Base-by-base conservation (phyloP, 1,140 invertebrate species). In the Listronotus oregonensis region DNA sequence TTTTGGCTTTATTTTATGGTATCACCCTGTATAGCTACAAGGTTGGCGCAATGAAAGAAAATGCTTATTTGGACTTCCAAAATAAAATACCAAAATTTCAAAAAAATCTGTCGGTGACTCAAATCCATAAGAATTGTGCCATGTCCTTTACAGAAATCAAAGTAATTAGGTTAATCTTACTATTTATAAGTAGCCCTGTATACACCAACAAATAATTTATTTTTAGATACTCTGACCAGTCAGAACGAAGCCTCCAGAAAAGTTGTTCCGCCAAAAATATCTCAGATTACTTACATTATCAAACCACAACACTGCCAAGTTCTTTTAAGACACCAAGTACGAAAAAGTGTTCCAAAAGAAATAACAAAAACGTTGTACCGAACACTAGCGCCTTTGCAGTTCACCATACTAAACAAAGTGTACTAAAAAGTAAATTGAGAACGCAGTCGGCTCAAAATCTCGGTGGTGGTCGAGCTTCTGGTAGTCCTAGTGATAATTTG, bases 211-310 rank as follows among this genome's bases (percentile, higher is more conserved):
- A 37, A 40, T 56, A 9, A 32, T 46, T 15, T 44, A 18, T 27
- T 44, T 32, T 9, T 18, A 57, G 64, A 63, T 55, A 68, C 43
- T 71, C 69, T 9, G 69, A 71, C 31, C 56, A 71, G 39, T 63
- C 62, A 7, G 69, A 71, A 10, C 47, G 44, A 43, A 47, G 17
- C 9, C 11, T 32, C 9, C 46, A 52, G 15, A 64, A 64, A 31
- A 58, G n/a, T 14, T 14, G 9, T n/a, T 56, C 54, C 4, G 21
- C 54, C 1, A 49, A 12, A 49, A 21, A 12, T 9, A 12, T 18
- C 11, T 46, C 6, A 15, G 39, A 39, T 6, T 62, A 14, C 49
- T 14, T 21, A 18, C 9, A 46, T 11, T 37, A 47, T 46, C 52
- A 68, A 58, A 18, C 31, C 43, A 52, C 56, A 59, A 61, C 55